Conservation (phyloP, 2,797 vertebrate species). For the Phyllotis vaccarum region DNA sequence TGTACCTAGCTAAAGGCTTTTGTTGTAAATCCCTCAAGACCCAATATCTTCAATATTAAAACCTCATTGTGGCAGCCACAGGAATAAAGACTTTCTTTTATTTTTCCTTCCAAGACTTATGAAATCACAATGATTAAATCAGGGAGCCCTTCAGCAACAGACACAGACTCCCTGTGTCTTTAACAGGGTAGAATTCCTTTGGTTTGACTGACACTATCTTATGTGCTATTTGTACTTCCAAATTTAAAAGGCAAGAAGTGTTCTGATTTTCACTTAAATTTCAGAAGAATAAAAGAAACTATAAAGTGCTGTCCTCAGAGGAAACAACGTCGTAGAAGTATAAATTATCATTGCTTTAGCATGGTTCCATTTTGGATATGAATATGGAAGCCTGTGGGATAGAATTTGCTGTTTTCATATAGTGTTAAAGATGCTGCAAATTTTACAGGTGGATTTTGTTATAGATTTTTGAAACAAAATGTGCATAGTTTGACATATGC, state of each 20-base stretch:
- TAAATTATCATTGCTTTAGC: slow-evolving; percentile 43
- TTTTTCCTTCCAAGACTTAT: slow-evolving; percentile 34
- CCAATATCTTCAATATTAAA: slow-evolving; percentile 67
- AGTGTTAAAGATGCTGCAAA: slow-evolving; percentile 81
- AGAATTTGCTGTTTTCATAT: slow-evolving; percentile 73
- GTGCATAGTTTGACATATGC: slow-evolving; percentile 71
- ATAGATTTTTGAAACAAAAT: slow-evolving; percentile 81
- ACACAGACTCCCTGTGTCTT: not conserved
- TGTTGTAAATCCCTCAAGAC: slow-evolving; percentile 44
- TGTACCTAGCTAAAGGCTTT: slow-evolving; percentile 52
- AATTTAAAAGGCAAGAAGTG: slow-evolving; percentile 55
- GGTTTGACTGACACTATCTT: not conserved
- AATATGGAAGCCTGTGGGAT: slow-evolving; percentile 76
- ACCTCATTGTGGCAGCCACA: slow-evolving; percentile 12
- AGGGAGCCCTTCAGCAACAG: not conserved
- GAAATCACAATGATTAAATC: slow-evolving; percentile 49
- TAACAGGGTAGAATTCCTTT: slow-evolving; percentile 6
- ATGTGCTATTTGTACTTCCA: slow-evolving; percentile 6
- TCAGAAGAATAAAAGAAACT: slow-evolving; percentile 46
- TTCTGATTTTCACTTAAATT: slow-evolving; percentile 62
- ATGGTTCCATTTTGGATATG: slow-evolving; percentile 73
- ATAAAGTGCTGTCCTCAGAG: slow-evolving; percentile 50
- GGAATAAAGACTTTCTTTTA: slow-evolving; percentile 40
- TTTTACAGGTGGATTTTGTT: slow-evolving; percentile 74
- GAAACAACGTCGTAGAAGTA: slow-evolving; percentile 44